Evolutionary conservation across 2,113 vertebrate species (phyloP).

Genomic region (Centrocercus urophasianus): DNA sequence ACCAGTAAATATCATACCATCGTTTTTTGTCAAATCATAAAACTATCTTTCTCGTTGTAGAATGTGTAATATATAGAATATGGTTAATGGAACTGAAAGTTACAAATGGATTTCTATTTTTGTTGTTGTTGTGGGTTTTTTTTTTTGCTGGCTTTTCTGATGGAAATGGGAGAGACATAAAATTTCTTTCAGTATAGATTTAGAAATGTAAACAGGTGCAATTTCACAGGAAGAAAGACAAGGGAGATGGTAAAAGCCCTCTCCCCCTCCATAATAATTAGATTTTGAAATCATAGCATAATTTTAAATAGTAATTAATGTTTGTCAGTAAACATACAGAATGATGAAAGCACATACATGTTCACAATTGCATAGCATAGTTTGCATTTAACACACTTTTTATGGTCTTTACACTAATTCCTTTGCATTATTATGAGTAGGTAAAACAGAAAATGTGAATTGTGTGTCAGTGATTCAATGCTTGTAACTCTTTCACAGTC

Average conservation of each 20-base stretch:
- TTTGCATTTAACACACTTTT: constrained; percentile 79
- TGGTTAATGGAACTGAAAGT: constrained; percentile 71
- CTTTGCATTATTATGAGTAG: constrained; percentile 47
- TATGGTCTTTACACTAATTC: constrained; percentile 73
- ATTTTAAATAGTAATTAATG: constrained; percentile 71
- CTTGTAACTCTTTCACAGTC: constrained; percentile 26
- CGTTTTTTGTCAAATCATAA: constrained; percentile 78
- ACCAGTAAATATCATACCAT: constrained; percentile 84
- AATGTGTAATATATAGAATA: constrained; percentile 73
- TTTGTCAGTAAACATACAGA: constrained; percentile 61
- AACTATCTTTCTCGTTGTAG: constrained; percentile 78
- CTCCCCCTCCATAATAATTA: constrained; percentile 50
- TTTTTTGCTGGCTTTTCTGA: background rate
- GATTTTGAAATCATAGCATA: constrained; percentile 56
- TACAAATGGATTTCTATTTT: constrained; percentile 49
- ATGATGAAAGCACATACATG: constrained; percentile 64
- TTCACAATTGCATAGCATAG: constrained; percentile 50
- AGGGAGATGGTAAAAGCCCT: constrained; percentile 17
- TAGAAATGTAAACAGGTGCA: constrained; percentile 65
- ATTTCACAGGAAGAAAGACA: background rate
- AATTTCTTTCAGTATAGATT: constrained; percentile 27
- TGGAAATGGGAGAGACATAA: constrained; percentile 14
- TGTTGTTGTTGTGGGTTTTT: background rate
- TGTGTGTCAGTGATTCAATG: background rate
- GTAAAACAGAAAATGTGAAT: constrained; percentile 62